Conservation (phyloP, 2,113 vertebrate genomes). For the Rhineura floridana region DNA sequence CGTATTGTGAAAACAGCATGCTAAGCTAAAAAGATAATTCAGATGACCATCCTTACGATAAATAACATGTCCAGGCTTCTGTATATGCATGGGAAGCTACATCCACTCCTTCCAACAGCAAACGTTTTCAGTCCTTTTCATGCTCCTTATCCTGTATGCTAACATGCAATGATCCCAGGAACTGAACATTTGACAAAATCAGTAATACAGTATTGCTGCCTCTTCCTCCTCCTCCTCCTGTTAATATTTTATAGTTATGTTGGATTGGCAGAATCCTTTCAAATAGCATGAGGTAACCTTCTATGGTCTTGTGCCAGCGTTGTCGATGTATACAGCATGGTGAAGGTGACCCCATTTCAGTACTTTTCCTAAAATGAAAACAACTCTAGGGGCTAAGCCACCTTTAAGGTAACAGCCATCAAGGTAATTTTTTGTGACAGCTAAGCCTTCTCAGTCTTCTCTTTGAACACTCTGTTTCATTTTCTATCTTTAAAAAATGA, state of each 20-base stretch:
- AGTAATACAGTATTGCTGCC: not conserved
- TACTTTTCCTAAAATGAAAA: not conserved
- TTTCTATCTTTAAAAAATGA: constrained; percentile 21
- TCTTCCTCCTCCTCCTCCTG: not conserved
- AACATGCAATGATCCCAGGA: not conserved
- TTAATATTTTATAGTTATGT: not conserved
- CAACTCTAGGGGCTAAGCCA: not conserved
- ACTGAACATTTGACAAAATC: not conserved
- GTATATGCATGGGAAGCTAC: not conserved
- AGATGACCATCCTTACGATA: not conserved
- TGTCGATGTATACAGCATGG: not conserved
- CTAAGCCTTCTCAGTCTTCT: not conserved
- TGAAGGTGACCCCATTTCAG: not conserved
- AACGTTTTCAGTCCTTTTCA: not conserved
- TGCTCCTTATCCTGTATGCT: not conserved
- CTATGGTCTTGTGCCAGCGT: not conserved
- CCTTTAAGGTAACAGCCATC: not conserved
- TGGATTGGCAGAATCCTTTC: not conserved
- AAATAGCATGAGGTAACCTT: not conserved
- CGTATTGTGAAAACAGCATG: not conserved
- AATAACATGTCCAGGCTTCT: not conserved
- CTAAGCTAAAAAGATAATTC: not conserved
- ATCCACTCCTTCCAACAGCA: not conserved
- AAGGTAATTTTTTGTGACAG: constrained; percentile 12
- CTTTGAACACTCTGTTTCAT: constrained; percentile 17